Evolutionary conservation across 2,797 vertebrate species (phyloP).

Genomic region (Ceryle rudis): DNA sequence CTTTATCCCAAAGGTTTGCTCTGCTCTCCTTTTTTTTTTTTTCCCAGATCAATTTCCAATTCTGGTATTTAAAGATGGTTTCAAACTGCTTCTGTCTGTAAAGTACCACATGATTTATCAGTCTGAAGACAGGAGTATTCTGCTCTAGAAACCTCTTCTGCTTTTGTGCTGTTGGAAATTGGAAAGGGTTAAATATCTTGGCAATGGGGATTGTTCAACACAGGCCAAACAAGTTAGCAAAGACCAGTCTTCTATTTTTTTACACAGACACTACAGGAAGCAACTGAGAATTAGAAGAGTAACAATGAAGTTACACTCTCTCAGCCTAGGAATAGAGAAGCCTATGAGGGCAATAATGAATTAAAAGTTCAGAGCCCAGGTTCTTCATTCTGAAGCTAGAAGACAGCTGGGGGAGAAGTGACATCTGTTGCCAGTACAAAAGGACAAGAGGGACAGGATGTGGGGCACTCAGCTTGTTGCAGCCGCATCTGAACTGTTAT

Average conservation of each 20-base stretch:
- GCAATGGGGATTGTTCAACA: not conserved
- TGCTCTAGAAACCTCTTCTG: not conserved
- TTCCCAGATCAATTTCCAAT: slow-evolving; percentile 28
- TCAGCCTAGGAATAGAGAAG: not conserved
- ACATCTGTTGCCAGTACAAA: slow-evolving; percentile 11
- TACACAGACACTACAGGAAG: not conserved
- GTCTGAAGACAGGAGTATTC: not conserved
- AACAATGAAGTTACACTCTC: not conserved
- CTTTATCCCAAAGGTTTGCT: slow-evolving; percentile 50
- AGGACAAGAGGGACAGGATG: not conserved
- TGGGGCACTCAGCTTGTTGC: not conserved
- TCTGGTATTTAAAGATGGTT: slow-evolving; percentile 53
- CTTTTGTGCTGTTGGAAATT: not conserved
- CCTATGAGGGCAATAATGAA: not conserved
- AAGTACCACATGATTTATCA: not conserved
- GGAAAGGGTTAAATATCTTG: not conserved
- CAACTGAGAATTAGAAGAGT: not conserved
- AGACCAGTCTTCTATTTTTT: not conserved
- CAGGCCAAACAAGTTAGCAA: not conserved
- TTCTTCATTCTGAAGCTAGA: not conserved
- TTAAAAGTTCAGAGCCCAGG: not conserved
- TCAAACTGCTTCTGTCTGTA: slow-evolving; percentile 26
- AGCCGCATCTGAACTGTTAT: not conserved
- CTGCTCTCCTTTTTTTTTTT: not conserved
- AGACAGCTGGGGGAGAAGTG: not conserved